phyloP scores from a whole-genome alignment of 2,797 vertebrate genomes.

The Apogon hyalosoma region DNA sequence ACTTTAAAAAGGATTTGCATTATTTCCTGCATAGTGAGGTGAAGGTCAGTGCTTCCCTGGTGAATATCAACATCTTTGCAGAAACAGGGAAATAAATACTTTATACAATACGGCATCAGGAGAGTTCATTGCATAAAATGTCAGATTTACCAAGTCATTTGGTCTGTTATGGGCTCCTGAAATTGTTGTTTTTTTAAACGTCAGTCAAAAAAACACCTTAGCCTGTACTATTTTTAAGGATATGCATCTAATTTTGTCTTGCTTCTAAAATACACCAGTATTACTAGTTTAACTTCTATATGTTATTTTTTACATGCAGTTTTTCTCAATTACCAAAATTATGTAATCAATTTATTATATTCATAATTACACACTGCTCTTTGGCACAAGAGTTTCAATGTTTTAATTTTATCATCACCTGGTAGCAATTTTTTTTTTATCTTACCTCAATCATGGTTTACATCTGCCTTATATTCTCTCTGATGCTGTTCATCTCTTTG shows the following conservation, averaged over 20 bases:
- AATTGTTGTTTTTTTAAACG: conserved; percentile 9
- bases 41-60: conserved; percentile 58
- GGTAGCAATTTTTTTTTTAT: too few relatives aligned
- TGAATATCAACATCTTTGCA: conserved; percentile 39
- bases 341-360: too few relatives aligned
- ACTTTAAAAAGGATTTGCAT: conserved; percentile 65
- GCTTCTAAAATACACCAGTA: conserved; percentile 4
- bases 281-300: too few relatives aligned
- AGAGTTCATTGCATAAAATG: conserved; percentile 40
- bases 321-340: too few relatives aligned
- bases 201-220: not conserved
- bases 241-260: not conserved
- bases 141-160: conserved; percentile 32
- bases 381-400: too few relatives aligned
- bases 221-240: conserved; percentile 19
- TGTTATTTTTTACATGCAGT: too few relatives aligned
- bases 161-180: conserved; percentile 15
- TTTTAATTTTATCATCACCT: too few relatives aligned
- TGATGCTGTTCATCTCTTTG: too few relatives aligned
- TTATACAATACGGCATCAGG: conserved; percentile 25
- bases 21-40: conserved; percentile 56
- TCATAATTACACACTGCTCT: too few relatives aligned
- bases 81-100: conserved; percentile 62
- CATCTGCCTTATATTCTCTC: too few relatives aligned
- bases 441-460: too few relatives aligned